These are phyloP conservation scores for Lysandra coridon DNA, from an alignment of 2,888 invertebrate genomes.

Conservation along the genomic window DNA sequence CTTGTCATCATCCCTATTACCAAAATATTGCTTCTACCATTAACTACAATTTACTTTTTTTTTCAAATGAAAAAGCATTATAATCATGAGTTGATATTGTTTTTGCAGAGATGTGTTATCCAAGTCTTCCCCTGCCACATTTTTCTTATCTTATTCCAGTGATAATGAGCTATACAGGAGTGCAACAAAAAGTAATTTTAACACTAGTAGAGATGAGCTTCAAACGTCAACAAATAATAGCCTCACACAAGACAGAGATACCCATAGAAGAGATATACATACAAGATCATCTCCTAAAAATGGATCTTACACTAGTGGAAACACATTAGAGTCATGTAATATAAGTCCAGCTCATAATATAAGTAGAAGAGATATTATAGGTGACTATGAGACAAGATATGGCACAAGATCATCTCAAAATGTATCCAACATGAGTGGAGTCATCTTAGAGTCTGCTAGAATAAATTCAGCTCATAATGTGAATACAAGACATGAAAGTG, in stretches of 20 bases:
- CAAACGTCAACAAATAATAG: conserved; percentile 22
- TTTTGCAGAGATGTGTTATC: conserved; percentile 61
- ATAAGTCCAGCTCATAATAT: not conserved
- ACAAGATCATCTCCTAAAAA: not conserved
- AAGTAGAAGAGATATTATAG: not conserved
- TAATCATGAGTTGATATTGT: conserved; percentile 59
- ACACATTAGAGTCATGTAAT: not conserved
- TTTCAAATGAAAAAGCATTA: not conserved
- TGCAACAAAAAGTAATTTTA: conserved; percentile 35
- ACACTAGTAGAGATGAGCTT: conserved; percentile 20
- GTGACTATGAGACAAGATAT: not conserved
- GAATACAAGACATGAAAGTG: not conserved
- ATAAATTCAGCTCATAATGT: not conserved
- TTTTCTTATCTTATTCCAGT: conserved; percentile 62
- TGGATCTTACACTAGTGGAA: not conserved
- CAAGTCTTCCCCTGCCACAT: conserved; percentile 64
- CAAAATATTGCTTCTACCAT: not conserved
- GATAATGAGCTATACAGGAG: conserved; percentile 48
- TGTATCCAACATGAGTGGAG: too few species aligned
- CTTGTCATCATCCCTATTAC: too few species aligned
- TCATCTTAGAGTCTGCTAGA: too few species aligned
- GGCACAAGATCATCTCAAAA: not conserved
- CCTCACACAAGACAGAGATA: not conserved
- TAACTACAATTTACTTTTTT: not conserved
- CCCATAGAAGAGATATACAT: not conserved